A percentile compares a stretch with the other conserved stretches of the same genome.
Evolutionary conservation across 2,113 vertebrate genomes (phyloP).

Genomic region (Cacatua alba): DNA sequence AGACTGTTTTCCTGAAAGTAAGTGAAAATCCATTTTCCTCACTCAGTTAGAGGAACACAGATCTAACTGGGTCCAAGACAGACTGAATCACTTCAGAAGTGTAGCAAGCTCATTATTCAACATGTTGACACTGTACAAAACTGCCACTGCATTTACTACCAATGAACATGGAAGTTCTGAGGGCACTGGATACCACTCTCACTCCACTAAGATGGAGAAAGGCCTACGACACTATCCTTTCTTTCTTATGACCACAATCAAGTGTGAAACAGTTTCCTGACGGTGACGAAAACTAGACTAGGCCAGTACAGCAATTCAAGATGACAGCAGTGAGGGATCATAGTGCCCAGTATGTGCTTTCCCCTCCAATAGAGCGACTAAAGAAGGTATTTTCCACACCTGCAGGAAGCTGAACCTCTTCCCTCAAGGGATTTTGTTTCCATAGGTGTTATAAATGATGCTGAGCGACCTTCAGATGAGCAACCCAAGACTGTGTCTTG

Average conservation of each 20-base stretch:
- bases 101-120: background rate
- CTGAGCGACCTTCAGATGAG: background rate
- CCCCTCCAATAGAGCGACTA: background rate
- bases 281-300: background rate
- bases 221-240: background rate
- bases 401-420: background rate
- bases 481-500: background rate
- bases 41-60: background rate
- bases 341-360: background rate
- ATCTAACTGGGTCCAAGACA: background rate
- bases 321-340: background rate
- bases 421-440: background rate
- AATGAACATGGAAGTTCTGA: background rate
- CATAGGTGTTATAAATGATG: background rate
- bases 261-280: background rate
- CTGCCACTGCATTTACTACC: background rate
- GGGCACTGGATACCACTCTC: background rate
- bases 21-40: slow-evolving; percentile 59
- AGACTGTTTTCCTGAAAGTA: slow-evolving; percentile 50
- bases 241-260: background rate
- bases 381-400: background rate
- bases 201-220: background rate
- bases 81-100: background rate
- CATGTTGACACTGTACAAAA: background rate
- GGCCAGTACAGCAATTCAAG: background rate